These are phyloP conservation scores for Tridacna crocea DNA, from an alignment of 2,888 invertebrate genomes.

Conservation along the genomic window DNA sequence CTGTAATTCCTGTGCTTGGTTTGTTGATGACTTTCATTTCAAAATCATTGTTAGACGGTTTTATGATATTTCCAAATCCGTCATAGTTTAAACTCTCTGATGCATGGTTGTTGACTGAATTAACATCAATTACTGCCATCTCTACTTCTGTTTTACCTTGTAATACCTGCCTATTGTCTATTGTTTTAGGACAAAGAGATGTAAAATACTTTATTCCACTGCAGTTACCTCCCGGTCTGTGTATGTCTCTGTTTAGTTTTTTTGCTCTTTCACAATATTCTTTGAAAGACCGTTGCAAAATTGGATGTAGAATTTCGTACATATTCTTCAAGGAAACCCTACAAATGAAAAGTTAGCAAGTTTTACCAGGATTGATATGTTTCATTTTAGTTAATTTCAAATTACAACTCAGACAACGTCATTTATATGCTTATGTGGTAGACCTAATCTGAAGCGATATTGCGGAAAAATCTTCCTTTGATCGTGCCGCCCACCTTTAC, in stretches of 20 bases:
- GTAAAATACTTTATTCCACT: not conserved
- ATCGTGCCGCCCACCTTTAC: too few relatives aligned
- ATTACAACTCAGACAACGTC: too few relatives aligned
- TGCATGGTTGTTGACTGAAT: not conserved
- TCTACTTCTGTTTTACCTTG: not conserved
- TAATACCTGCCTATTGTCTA: not conserved
- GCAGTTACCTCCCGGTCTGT: not conserved
- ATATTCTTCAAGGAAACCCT: too few relatives aligned
- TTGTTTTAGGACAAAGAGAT: not conserved
- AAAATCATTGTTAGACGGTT: not conserved
- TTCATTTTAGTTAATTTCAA: too few relatives aligned
- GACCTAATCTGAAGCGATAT: too few relatives aligned
- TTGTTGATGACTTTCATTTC: not conserved
- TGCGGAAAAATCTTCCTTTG: too few relatives aligned
- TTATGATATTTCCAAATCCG: constrained; percentile 20
- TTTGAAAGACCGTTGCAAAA: not conserved
- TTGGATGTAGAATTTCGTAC: not conserved
- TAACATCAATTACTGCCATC: constrained; percentile 3
- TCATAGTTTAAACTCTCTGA: not conserved
- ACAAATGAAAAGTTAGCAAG: too few relatives aligned
- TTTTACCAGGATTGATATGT: too few relatives aligned
- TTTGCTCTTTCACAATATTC: not conserved
- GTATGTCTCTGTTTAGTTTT: not conserved
- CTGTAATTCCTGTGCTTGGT: not conserved
- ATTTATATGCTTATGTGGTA: too few relatives aligned